Evolutionary conservation across 1,140 invertebrate genomes (phyloP).

Genomic region (Zophobas atratus): DNA sequence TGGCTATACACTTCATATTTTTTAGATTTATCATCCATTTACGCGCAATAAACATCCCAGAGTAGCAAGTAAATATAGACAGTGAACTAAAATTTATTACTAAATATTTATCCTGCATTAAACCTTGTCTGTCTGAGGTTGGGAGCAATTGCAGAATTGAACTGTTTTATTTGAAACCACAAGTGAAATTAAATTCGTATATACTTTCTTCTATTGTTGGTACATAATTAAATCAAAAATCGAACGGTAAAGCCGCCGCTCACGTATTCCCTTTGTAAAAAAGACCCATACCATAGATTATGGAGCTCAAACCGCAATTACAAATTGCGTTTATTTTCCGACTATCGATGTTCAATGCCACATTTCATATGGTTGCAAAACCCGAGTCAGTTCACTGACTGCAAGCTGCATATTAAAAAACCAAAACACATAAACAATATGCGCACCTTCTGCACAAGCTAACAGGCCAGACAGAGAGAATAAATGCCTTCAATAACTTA

Average conservation of each 20-base stretch:
- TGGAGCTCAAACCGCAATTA: conserved; percentile 27
- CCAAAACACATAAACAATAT: conserved; percentile 59
- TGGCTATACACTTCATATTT: too few species aligned
- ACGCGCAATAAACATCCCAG: too few species aligned
- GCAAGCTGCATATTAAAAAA: conserved; percentile 62
- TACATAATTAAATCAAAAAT: conserved; percentile 14
- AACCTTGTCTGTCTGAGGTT: conserved; percentile 12
- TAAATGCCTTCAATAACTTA: conserved; percentile 44
- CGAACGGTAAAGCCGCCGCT: conserved; percentile 6
- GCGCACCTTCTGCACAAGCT: conserved; percentile 50
- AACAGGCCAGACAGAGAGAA: conserved; percentile 44
- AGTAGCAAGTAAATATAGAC: neutral
- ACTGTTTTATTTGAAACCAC: conserved; percentile 19
- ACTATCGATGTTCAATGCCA: conserved; percentile 62
- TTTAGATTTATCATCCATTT: too few species aligned
- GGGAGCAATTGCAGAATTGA: neutral
- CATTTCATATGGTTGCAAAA: conserved; percentile 58
- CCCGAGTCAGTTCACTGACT: conserved; percentile 62
- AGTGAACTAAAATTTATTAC: conserved; percentile 1
- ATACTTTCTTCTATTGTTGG: conserved; percentile 5
- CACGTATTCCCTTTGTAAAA: conserved; percentile 13
- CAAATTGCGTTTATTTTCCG: conserved; percentile 48
- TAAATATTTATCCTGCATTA: conserved; percentile 27
- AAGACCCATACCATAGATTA: neutral
- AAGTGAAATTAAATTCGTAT: conserved; percentile 19